phyloP scores from a whole-genome alignment of 35 echinoderm and acorn worm species.

The Ophioderma brevispina region DNA sequence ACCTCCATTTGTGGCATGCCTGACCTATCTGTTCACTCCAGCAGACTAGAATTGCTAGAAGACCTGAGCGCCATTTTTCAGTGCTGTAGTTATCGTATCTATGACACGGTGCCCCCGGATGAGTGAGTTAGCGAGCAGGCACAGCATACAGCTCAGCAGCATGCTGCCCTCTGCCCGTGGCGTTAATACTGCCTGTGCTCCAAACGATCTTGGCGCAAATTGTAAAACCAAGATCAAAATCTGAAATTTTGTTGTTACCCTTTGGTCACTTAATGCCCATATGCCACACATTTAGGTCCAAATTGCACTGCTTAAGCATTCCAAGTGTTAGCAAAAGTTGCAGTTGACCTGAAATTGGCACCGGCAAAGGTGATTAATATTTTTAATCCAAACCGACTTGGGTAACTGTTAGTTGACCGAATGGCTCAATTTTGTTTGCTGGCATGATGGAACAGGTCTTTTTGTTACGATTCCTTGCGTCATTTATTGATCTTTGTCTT shows the following conservation, averaged over 20 bases:
- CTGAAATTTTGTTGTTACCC: no score
- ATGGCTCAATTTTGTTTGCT: not conserved
- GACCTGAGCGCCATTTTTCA: slow-evolving; percentile 32
- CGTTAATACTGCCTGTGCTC: not conserved
- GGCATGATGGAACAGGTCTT: not conserved
- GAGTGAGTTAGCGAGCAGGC: slow-evolving; percentile 41
- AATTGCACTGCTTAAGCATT: no score
- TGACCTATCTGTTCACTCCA: slow-evolving; percentile 15
- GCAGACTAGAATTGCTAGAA: slow-evolving; percentile 37
- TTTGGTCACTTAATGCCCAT: no score
- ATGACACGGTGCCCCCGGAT: slow-evolving; percentile 46
- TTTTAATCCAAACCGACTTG: no score
- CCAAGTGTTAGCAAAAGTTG: no score
- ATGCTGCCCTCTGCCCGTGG: not conserved
- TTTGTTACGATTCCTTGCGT: not conserved
- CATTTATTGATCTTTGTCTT: not conserved
- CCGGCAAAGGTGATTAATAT: no score
- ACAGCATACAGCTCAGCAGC: not conserved
- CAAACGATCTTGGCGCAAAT: not conserved
- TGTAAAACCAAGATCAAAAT: no score
- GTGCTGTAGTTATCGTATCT: slow-evolving; percentile 20
- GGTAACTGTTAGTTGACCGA: no score
- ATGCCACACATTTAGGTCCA: no score
- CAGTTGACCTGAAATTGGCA: no score
- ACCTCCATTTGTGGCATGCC: not conserved